These are phyloP conservation scores for Philaenus spumarius DNA, from an alignment of 1,140 invertebrate species.

Conservation along the genomic window DNA sequence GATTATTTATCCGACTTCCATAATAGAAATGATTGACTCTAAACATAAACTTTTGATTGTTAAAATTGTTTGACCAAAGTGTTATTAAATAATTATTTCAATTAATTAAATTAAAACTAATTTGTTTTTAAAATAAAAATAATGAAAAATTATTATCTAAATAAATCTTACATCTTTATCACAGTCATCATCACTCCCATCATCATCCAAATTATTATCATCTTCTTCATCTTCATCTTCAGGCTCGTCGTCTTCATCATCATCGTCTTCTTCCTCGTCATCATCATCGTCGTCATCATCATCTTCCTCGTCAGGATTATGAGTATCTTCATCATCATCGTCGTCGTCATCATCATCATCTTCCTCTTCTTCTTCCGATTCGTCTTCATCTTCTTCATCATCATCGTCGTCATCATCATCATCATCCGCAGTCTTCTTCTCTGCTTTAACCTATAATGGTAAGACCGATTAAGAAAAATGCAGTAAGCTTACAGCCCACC, in stretches of 20 bases:
- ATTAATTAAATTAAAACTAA: too few species aligned
- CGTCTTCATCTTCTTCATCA: slow-evolving; percentile 35
- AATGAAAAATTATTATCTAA: too few species aligned
- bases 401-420: slow-evolving; percentile 31
- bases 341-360: slow-evolving; percentile 34
- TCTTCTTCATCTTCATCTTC: slow-evolving; percentile 16
- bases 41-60: too few species aligned
- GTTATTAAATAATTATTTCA: too few species aligned
- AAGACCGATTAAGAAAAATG: neutral
- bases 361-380: slow-evolving; percentile 32
- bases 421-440: slow-evolving; percentile 30
- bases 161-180: slow-evolving; percentile 11
- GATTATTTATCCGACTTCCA: too few species aligned
- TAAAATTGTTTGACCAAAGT: too few species aligned
- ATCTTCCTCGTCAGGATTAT: slow-evolving; percentile 4
- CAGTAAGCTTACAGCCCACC: slow-evolving; percentile 8
- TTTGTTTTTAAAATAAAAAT: too few species aligned
- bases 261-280: neutral
- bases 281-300: slow-evolving; percentile 10
- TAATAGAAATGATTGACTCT: too few species aligned
- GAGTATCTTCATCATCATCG: slow-evolving; percentile 25
- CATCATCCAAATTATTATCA: slow-evolving; percentile 7
- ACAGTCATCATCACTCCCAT: slow-evolving; percentile 11
- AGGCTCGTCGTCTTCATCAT: neutral
- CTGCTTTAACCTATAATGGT: neutral